Percentiles rank a stretch among this genome's conserved stretches.
These are phyloP conservation scores for Ahaetulla prasina DNA, from an alignment of 2,113 vertebrate species.

Conservation along the genomic window DNA sequence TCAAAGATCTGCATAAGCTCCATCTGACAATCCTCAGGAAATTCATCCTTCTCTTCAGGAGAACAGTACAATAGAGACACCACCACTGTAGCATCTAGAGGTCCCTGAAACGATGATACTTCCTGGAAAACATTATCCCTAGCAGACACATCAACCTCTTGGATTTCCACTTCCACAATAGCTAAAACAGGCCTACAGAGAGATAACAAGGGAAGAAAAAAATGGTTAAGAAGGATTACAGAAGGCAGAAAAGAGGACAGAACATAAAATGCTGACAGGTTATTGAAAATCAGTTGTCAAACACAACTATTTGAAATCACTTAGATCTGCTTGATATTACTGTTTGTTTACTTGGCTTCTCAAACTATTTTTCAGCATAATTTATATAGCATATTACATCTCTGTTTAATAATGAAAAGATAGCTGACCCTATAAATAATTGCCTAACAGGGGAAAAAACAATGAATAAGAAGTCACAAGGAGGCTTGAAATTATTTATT, in stretches of 20 bases:
- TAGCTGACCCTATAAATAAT: not conserved
- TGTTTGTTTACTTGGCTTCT: not conserved
- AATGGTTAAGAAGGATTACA: not conserved
- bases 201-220: not conserved
- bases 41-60: conserved; percentile 68
- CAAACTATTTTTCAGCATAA: not conserved
- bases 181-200: conserved; percentile 73
- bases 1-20: conserved; percentile 75
- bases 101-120: conserved; percentile 77
- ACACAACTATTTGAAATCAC: not conserved
- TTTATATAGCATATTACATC: not conserved
- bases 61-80: conserved; percentile 67
- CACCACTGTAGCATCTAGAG: conserved; percentile 74
- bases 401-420: not conserved
- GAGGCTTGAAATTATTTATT: not conserved
- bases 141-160: conserved; percentile 70
- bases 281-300: not conserved
- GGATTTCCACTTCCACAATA: conserved; percentile 77
- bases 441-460: not conserved
- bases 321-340: not conserved
- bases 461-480: not conserved
- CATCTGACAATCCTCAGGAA: conserved; percentile 72
- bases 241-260: not conserved
- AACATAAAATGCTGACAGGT: not conserved
- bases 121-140: conserved; percentile 75